Base-by-base conservation (phyloP, 2,888 invertebrate species). In the Phytoseiulus persimilis region DNA sequence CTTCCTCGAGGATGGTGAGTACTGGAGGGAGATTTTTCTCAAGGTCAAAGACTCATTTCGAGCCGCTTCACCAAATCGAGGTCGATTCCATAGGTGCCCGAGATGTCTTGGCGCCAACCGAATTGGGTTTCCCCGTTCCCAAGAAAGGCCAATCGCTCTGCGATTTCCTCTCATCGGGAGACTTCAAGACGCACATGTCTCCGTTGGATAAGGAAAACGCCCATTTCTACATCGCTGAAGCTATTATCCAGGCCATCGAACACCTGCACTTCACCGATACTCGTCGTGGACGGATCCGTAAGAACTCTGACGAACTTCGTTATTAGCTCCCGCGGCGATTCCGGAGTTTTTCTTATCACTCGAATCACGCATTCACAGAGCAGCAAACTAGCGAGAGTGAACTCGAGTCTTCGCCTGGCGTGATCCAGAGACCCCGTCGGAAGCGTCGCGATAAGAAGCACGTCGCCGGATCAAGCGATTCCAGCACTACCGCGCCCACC, bases 141-240 rank as follows among this genome's bases (percentile, higher is more conserved):
- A 92, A 92, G 1, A 94, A 95, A 92, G 95, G 95, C 0, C 96
- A 96, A 93, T 95, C 95, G 91, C 93, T 96, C 83, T 94, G 95
- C 9, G 95, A 95, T 89, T 96, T 95, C 92, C 93, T 96, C 46
- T 95, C 95, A 1, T 95, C 95, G 32, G 94, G 95, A 89, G 95
- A 95, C 91, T 95, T 95, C 92, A 94, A 95, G 46, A 94, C 95
- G 90, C 93, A 94, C 31, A 95, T 95, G 92, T 96, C 96, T 0
- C 96, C 96, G 92, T 93, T 96, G 90, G 96, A 96, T 92, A 93
- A 96, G 92, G 96, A 96, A 93, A 96, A 96, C 93, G 96, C 96
- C 0, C 96, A 96, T 93, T 96, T 96, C 92, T 95, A 95, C 92
- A 95, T 96, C 91, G 96, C 95, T 0, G 96, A 96, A 93, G 96